phyloP scores from a whole-genome alignment of 2,797 vertebrate genomes.

The Syngnathus acus region DNA sequence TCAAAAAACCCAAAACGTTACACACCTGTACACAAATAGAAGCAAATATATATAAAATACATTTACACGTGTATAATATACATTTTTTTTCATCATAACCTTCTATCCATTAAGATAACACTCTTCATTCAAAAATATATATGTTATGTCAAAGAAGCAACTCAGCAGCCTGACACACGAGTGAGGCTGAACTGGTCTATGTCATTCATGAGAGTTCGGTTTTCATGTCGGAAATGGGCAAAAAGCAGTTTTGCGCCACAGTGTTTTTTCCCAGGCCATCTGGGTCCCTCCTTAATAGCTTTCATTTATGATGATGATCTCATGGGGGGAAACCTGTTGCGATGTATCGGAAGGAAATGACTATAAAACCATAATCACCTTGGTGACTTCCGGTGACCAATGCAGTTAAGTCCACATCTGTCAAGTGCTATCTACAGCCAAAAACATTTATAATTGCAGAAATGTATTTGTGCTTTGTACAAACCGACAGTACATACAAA shows the following conservation, averaged over 20 bases:
- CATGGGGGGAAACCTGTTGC: constrained; percentile 15
- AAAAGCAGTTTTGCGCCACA: constrained; percentile 55
- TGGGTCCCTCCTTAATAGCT: constrained; percentile 37
- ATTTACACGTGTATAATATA: constrained; percentile 71
- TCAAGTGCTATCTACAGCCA: constrained; percentile 61
- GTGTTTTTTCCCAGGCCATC: constrained; percentile 48
- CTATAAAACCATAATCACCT: constrained; percentile 14
- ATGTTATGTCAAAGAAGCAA: constrained; percentile 62
- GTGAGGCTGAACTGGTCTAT: constrained; percentile 53
- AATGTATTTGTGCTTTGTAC: constrained; percentile 66
- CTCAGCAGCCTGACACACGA: constrained; percentile 32
- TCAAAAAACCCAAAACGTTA: constrained; percentile 60
- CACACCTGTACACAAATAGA: constrained; percentile 65
- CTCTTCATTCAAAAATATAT: constrained; percentile 68
- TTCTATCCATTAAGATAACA: constrained; percentile 59
- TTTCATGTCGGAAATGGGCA: constrained; percentile 51
- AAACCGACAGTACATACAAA: constrained; percentile 50
- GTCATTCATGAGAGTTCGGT: constrained; percentile 23
- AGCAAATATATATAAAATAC: constrained; percentile 66
- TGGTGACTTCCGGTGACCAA: constrained; percentile 14
- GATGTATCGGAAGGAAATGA: constrained; percentile 19
- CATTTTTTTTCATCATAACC: constrained; percentile 56
- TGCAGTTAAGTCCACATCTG: constrained; percentile 33
- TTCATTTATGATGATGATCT: constrained; percentile 27
- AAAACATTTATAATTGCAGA: constrained; percentile 50